Percentiles rank a stretch among this genome's conserved stretches.
Conservation (phyloP, 2,888 invertebrate species). For the Creontiades dilutus region DNA sequence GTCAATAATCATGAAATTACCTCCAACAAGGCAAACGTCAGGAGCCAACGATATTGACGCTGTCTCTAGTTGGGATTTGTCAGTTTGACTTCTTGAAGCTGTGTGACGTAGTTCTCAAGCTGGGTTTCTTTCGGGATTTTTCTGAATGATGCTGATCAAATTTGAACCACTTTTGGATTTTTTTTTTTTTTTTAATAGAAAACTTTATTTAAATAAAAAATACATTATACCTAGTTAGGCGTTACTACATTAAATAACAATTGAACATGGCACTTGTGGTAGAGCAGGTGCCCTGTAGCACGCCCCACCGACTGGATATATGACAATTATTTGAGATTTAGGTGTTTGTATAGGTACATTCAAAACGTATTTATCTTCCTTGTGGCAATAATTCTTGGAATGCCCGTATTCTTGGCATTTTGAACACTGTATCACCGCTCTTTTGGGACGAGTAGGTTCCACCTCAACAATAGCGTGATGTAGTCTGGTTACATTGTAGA, state of each 20-base stretch:
- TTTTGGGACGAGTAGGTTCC: neutral
- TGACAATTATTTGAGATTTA: no score
- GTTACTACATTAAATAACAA: no score
- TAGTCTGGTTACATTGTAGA: conserved; percentile 1
- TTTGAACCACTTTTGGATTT: no score
- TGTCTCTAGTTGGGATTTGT: neutral
- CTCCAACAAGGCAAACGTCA: conserved; percentile 25
- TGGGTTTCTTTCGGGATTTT: no score
- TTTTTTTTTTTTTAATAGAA: no score
- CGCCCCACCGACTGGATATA: no score
- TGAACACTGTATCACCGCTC: neutral
- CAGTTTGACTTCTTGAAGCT: conserved; percentile 5
- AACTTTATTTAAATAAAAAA: no score
- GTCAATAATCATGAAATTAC: neutral
- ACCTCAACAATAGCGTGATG: neutral
- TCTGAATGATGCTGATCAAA: no score
- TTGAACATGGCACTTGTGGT: no score
- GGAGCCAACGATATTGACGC: conserved; percentile 35
- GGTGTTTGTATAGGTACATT: no score
- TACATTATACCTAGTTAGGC: no score
- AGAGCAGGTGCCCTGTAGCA: no score
- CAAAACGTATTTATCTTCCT: neutral
- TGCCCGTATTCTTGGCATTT: conserved; percentile 36
- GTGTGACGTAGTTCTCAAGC: neutral
- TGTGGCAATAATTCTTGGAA: neutral